These are phyloP conservation scores for Augochlora pura DNA, from an alignment of 1,140 invertebrate species.

Conservation along the genomic window DNA sequence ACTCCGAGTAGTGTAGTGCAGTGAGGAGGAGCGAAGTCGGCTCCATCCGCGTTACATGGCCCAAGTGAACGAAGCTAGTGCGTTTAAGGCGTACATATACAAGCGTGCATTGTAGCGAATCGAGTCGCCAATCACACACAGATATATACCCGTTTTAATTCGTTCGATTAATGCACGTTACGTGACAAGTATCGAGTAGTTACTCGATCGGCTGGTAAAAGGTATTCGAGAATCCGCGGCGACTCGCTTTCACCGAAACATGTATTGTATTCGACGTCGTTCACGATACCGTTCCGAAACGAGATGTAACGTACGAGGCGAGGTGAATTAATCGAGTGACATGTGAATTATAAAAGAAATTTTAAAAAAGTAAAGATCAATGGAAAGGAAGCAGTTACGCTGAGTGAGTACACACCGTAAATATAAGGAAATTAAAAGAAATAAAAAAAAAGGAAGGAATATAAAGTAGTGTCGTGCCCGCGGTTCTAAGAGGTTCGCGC, in stretches of 20 bases:
- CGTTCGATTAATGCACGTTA: slow-evolving; percentile 24
- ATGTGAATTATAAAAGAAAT: slow-evolving; percentile 7
- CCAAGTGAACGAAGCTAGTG: slow-evolving; percentile 54
- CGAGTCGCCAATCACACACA: not conserved
- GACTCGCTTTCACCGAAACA: slow-evolving; percentile 31
- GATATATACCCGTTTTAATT: not conserved
- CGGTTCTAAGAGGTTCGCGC: not conserved
- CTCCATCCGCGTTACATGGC: slow-evolving; percentile 71
- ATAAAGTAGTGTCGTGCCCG: slow-evolving; percentile 33
- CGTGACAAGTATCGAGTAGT: slow-evolving; percentile 12
- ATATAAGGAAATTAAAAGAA: not conserved
- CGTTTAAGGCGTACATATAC: slow-evolving; percentile 37
- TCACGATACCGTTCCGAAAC: not conserved
- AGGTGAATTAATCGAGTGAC: slow-evolving; percentile 27
- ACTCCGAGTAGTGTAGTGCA: slow-evolving; percentile 81
- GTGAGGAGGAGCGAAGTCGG: slow-evolving; percentile 77
- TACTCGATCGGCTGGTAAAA: slow-evolving; percentile 20
- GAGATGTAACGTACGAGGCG: not conserved
- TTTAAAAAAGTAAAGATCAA: no score
- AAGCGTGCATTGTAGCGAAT: slow-evolving; percentile 39
- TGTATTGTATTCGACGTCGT: slow-evolving; percentile 3
- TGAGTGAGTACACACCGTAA: slow-evolving; percentile 12
- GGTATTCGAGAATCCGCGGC: slow-evolving; percentile 4
- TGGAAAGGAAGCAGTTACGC: slow-evolving; percentile 22
- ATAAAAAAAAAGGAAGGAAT: slow-evolving; percentile 1